These are phyloP conservation scores for Agraylea sexmaculata DNA, from an alignment of 1,140 invertebrate genomes.

Conservation along the genomic window DNA sequence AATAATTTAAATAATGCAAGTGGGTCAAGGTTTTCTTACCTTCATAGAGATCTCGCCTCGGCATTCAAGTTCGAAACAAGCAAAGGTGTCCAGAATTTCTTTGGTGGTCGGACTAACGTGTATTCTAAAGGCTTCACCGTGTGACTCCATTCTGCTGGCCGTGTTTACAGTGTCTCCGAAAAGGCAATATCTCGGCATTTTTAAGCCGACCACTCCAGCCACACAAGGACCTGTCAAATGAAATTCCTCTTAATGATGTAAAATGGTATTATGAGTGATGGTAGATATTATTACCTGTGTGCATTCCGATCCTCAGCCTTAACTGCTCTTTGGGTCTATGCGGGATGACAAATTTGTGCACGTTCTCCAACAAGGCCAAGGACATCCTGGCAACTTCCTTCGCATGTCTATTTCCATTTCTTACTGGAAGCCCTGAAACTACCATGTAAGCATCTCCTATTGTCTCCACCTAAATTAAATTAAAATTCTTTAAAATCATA, in stretches of 20 bases:
- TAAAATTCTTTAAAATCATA: constrained; percentile 18
- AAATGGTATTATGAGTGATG: not conserved
- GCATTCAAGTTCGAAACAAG: constrained; percentile 75
- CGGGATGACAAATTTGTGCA: constrained; percentile 80
- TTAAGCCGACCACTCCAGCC: constrained; percentile 84
- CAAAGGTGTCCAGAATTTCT: constrained; percentile 76
- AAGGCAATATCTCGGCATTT: constrained; percentile 87
- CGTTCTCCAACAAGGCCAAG: constrained; percentile 70
- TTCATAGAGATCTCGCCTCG: constrained; percentile 91
- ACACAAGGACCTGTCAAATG: constrained; percentile 61
- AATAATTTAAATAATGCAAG: not conserved
- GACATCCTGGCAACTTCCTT: constrained; percentile 88
- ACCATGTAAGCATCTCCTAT: constrained; percentile 97
- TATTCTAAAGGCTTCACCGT: constrained; percentile 82
- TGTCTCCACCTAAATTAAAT: constrained; percentile 70
- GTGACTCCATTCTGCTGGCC: constrained; percentile 88
- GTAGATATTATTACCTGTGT: constrained; percentile 58
- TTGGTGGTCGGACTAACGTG: constrained; percentile 93
- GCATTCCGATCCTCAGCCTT: constrained; percentile 89
- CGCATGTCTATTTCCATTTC: constrained; percentile 80
- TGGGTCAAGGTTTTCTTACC: constrained; percentile 40
- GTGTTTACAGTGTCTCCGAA: constrained; percentile 94
- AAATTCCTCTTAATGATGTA: too few species aligned
- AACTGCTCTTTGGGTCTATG: constrained; percentile 80
- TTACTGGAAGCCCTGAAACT: constrained; percentile 76